Percentiles rank a stretch among this genome's conserved stretches.
Evolutionary conservation across 1,140 invertebrate species (phyloP).

Genomic region (Drosophila pseudoobscura): DNA sequence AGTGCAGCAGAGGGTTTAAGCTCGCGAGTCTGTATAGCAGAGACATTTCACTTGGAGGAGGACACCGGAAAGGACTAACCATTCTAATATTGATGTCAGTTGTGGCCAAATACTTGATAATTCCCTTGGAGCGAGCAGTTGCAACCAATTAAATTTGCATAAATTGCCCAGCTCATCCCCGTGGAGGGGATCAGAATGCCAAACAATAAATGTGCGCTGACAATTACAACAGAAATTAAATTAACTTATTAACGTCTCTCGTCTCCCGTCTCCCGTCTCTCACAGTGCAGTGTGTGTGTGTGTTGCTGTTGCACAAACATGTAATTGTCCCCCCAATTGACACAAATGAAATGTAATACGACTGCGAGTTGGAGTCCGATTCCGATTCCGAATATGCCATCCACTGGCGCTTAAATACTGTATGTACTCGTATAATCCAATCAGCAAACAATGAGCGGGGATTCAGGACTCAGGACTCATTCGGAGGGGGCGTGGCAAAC

Average conservation of each 20-base stretch:
- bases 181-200: constrained; percentile 29
- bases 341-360: constrained; percentile 74
- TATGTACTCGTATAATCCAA: constrained; percentile 60
- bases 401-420: constrained; percentile 58
- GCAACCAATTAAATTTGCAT: constrained; percentile 79
- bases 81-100: constrained; percentile 10
- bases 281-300: no score
- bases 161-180: constrained; percentile 53
- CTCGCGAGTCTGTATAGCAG: not conserved
- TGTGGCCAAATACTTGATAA: not conserved
- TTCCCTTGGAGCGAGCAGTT: constrained; percentile 40
- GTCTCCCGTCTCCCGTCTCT: not conserved
- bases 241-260: constrained; percentile 73
- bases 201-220: constrained; percentile 76
- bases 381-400: constrained; percentile 38
- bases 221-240: constrained; percentile 80
- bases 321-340: constrained; percentile 59
- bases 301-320: not conserved
- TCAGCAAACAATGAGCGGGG: constrained; percentile 65
- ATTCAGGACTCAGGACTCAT: constrained; percentile 40
- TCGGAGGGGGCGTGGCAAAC: constrained; percentile 34
- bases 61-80: constrained; percentile 12
- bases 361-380: constrained; percentile 8
- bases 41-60: constrained; percentile 17
- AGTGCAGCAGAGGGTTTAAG: not conserved